Base-by-base conservation (phyloP, 2,888 invertebrate genomes). In the Melangyna quadrimaculata region DNA sequence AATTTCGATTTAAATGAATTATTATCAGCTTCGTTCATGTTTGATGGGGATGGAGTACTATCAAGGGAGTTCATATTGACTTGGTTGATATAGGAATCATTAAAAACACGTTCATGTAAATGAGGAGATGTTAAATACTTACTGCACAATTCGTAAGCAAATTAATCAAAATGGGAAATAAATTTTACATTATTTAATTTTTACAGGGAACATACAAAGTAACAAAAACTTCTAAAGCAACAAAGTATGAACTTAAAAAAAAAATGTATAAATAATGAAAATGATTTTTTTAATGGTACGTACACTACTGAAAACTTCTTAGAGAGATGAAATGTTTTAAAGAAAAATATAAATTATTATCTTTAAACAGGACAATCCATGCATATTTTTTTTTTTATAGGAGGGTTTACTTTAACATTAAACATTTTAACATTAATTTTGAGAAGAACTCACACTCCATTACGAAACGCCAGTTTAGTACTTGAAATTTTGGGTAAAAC, bases 61-160 rank as follows among this genome's bases (percentile, higher is more conserved):
- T 71, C 93, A 93, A 83, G 92, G 92, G 93, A 94, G 72, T 67
- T 88, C 86, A 88, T 82, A 75, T 88, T 88, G 0, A 93, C 93
- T 14, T 94, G 93, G 3, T 92, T 89, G 93, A 94, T 94, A 48
- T 91, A 91, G 57, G 93, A 90, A 89, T 94, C 94, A 89, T 94
- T 93, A 82, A 89, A 89, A 72, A 88, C 87, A 87, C 88, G 88
- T 87, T 71, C 88, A 86, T 88, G 88, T 83, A 88, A 78, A 88
- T 88, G 87, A 71, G 87, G 88, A 89, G 88, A 87, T 88, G 89
- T 91, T 91, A 91, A 89, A 91, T 91, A 90, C 91, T 91, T 91
- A 91, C 91, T 91, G 88, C 40, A 57, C 53, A 61, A 65, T 51
- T 19, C 22, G 71, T 29, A n/a, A 71, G 77, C 40, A 63, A 74